Conservation (phyloP, 2,888 invertebrate species). For the Drosophila neotestacea region DNA sequence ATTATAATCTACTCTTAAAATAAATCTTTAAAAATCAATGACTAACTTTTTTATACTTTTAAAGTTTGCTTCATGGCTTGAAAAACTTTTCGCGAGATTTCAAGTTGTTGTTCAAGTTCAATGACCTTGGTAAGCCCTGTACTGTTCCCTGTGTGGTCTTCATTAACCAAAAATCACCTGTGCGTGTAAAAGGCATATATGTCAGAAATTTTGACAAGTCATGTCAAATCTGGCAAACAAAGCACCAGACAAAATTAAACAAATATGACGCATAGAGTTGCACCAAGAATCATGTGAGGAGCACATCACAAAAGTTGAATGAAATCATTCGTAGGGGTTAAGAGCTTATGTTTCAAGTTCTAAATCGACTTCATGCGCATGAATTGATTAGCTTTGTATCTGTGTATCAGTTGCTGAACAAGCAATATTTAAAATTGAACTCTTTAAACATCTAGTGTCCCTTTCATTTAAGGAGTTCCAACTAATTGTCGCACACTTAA, state of each 20-base stretch:
- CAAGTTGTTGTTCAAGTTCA: slow-evolving; percentile 23
- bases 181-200: slow-evolving; percentile 32
- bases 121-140: slow-evolving; percentile 5
- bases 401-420: neutral
- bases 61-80: neutral
- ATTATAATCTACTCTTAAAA: no score
- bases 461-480: slow-evolving; percentile 33
- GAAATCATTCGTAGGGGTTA: neutral
- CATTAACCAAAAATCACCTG: slow-evolving; percentile 25
- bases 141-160: neutral
- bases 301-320: slow-evolving; percentile 11
- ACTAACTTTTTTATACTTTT: neutral
- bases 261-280: slow-evolving; percentile 19
- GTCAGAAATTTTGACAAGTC: slow-evolving; percentile 32
- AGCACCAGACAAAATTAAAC: slow-evolving; percentile 24
- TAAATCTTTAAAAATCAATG: neutral
- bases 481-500: slow-evolving; percentile 54
- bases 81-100: neutral
- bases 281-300: neutral
- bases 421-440: slow-evolving; percentile 9
- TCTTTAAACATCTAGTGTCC: slow-evolving; percentile 21
- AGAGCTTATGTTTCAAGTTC: neutral
- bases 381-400: slow-evolving; percentile 13
- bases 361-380: neutral
- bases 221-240: slow-evolving; percentile 33